Conservation (phyloP, 2,888 invertebrate species). For the Apamea epomidion region DNA sequence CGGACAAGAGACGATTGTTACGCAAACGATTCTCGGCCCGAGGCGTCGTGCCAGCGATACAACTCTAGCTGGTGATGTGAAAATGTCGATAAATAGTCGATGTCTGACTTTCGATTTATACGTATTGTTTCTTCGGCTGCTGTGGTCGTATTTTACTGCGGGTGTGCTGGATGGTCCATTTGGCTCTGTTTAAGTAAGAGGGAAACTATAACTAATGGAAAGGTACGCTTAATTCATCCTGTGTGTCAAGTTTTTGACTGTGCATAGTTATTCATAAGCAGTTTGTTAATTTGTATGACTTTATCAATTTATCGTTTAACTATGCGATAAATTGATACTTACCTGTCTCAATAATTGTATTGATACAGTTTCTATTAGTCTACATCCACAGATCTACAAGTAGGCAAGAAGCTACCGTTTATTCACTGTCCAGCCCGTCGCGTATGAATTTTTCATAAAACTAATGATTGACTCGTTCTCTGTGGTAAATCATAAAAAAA, state of each 20-base stretch:
- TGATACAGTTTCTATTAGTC: neutral
- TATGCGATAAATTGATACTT: neutral
- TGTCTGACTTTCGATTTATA: conserved; percentile 70
- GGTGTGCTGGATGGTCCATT: conserved; percentile 37
- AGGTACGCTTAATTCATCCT: neutral
- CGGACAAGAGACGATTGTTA: conserved; percentile 68
- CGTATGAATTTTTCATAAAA: conserved; percentile 40
- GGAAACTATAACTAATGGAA: conserved; percentile 19
- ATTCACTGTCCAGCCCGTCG: neutral
- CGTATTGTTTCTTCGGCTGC: conserved; percentile 60
- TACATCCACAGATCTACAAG: neutral
- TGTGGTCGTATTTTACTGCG: conserved; percentile 61
- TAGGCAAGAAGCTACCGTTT: neutral
- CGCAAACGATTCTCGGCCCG: conserved; percentile 67
- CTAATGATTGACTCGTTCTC: conserved; percentile 21
- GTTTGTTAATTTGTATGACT: conserved; percentile 7
- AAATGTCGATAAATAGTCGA: conserved; percentile 71
- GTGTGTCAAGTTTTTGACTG: conserved; percentile 11
- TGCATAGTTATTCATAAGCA: conserved; percentile 17
- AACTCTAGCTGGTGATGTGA: conserved; percentile 71
- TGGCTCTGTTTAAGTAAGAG: conserved; percentile 28
- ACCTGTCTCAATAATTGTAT: neutral
- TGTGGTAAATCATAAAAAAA: conserved; percentile 32
- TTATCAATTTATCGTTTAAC: neutral
- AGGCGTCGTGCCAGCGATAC: conserved; percentile 62